These are phyloP conservation scores for Rhopalosiphum padi DNA, from an alignment of 1,140 invertebrate species.

Conservation along the genomic window DNA sequence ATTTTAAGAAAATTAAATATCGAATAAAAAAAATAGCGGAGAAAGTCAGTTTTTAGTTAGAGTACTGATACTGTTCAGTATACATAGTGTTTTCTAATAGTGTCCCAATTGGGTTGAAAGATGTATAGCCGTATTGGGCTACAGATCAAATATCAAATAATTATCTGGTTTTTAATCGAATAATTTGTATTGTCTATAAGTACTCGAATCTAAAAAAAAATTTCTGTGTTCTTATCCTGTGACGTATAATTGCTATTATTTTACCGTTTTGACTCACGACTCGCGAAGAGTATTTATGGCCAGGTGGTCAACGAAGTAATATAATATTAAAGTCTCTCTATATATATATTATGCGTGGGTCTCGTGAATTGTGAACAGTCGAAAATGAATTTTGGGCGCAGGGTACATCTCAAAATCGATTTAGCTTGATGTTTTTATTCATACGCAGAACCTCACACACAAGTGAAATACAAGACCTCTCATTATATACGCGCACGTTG, in stretches of 20 bases:
- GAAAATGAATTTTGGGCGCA: not conserved
- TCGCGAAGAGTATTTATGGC: too few relatives aligned
- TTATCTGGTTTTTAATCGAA: not conserved
- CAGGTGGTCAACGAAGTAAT: too few relatives aligned
- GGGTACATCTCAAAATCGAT: not conserved
- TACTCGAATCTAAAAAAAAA: not conserved
- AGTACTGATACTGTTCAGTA: too few relatives aligned
- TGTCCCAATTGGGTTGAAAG: too few relatives aligned
- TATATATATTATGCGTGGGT: too few relatives aligned
- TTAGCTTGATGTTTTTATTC: not conserved
- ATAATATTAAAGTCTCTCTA: too few relatives aligned
- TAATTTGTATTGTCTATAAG: not conserved
- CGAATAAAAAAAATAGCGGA: too few relatives aligned
- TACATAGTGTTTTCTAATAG: too few relatives aligned
- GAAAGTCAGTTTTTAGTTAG: too few relatives aligned
- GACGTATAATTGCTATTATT: not conserved
- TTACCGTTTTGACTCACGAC: too few relatives aligned
- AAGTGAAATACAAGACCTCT: constrained; percentile 10
- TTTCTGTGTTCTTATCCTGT: not conserved
- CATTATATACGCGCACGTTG: not conserved
- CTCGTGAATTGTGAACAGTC: not conserved
- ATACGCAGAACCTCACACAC: not conserved
- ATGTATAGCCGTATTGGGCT: too few relatives aligned
- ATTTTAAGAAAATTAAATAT: too few relatives aligned
- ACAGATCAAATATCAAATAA: not conserved